Conservation (phyloP, 2,888 invertebrate genomes). For the Volucella inanis region DNA sequence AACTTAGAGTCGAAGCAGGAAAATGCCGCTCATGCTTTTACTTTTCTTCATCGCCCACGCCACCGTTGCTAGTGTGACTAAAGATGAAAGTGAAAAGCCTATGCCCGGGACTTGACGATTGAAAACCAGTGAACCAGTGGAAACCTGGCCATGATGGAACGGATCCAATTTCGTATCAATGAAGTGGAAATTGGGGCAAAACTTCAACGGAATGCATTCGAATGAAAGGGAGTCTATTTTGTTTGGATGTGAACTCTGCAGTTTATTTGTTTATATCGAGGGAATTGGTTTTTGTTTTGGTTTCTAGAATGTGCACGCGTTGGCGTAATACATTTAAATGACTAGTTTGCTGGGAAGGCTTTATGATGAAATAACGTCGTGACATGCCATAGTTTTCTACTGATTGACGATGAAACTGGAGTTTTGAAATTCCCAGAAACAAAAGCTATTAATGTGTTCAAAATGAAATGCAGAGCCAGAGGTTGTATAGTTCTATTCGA, state of each 20-base stretch:
- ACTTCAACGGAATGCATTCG: constrained; percentile 31
- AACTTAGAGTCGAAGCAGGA: constrained; percentile 47
- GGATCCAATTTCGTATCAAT: constrained; percentile 50
- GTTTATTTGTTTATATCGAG: constrained; percentile 33
- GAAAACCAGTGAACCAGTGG: too few species aligned
- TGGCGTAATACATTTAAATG: constrained; percentile 42
- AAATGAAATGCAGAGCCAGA: too few species aligned
- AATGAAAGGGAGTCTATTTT: constrained; percentile 61
- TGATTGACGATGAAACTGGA: too few species aligned
- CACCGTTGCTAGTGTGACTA: too few species aligned
- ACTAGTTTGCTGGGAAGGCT: constrained; percentile 19
- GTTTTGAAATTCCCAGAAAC: too few species aligned
- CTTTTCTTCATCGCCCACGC: too few species aligned
- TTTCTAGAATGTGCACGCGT: constrained; percentile 28
- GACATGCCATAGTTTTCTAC: not conserved
- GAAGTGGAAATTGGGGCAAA: constrained; percentile 63
- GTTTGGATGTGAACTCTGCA: constrained; percentile 35
- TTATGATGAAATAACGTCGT: constrained; percentile 18
- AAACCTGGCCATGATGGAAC: constrained; percentile 13
- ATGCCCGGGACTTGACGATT: not conserved
- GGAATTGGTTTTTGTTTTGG: constrained; percentile 20
- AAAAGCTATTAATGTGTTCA: too few species aligned
- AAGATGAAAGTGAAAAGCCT: too few species aligned
- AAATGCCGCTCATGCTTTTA: too few species aligned
- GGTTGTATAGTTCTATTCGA: too few species aligned